Evolutionary conservation across 2,797 vertebrate genomes (phyloP).

Genomic region (Valencia hispanica): DNA sequence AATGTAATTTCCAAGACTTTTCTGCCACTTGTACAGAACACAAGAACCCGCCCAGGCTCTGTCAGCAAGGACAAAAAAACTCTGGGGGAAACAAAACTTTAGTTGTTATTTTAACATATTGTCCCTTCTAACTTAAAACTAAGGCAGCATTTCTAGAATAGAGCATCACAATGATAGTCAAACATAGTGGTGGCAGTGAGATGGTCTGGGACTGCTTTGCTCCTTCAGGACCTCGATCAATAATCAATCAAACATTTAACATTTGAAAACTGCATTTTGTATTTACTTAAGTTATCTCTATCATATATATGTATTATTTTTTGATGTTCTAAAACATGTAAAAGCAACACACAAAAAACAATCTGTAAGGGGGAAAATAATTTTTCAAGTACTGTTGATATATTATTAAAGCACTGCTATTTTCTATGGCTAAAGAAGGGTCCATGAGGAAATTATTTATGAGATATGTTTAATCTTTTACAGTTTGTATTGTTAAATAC

Average conservation of each 20-base stretch:
- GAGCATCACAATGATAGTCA: no score
- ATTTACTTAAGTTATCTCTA: no score
- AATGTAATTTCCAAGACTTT: constrained; percentile 91
- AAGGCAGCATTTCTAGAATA: no score
- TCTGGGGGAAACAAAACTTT: no score
- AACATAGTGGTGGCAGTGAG: no score
- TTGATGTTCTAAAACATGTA: background rate
- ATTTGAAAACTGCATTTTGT: background rate
- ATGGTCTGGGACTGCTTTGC: no score
- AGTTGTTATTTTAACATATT: no score
- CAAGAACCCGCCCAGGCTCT: constrained; percentile 84
- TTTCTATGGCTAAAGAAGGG: no score
- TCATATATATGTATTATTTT: background rate
- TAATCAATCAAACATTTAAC: background rate
- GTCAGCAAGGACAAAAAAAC: constrained; percentile 89
- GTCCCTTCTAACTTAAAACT: no score
- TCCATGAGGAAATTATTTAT: background rate
- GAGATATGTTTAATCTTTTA: background rate
- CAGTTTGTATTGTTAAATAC: background rate
- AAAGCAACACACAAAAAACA: background rate
- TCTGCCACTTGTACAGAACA: constrained; percentile 94
- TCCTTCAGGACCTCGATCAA: no score
- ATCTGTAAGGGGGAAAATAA: background rate
- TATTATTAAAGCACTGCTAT: background rate
- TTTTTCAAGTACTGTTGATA: background rate